Conservation (phyloP, 2,888 invertebrate species). For the Maniola hyperantus region DNA sequence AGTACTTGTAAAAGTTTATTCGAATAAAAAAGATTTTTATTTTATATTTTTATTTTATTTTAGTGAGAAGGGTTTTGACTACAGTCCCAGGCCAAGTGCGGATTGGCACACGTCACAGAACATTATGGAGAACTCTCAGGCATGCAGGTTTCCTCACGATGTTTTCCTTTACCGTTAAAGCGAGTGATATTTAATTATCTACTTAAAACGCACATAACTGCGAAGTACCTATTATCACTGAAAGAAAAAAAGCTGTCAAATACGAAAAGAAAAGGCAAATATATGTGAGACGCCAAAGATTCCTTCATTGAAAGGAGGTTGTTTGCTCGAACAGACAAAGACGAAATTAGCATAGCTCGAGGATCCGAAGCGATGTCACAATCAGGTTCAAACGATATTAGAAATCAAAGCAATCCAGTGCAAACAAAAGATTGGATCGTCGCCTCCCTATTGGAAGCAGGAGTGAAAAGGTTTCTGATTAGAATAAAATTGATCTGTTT, state of each 20-base stretch:
- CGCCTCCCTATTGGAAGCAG: constrained; percentile 5
- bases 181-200: too few species aligned
- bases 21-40: too few species aligned
- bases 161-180: too few species aligned
- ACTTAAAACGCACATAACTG: too few species aligned
- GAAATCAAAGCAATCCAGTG: constrained; percentile 33
- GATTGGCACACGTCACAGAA: too few species aligned
- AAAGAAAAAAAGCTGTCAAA: not conserved
- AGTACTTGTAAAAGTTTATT: too few species aligned
- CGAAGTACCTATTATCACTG: not conserved
- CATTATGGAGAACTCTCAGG: too few species aligned
- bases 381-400: constrained; percentile 27
- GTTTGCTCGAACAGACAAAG: constrained; percentile 27
- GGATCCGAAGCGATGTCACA: constrained; percentile 23
- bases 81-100: too few species aligned
- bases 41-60: too few species aligned
- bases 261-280: constrained; percentile 6
- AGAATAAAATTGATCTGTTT: constrained; percentile 19
- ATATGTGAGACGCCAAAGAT: constrained; percentile 12
- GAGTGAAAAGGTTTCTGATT: constrained; percentile 16
- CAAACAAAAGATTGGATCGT: constrained; percentile 22
- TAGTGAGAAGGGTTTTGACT: too few species aligned
- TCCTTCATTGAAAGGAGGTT: constrained; percentile 25
- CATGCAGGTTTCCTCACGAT: too few species aligned
- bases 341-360: constrained; percentile 34